A percentile compares a stretch with the other conserved stretches of the same genome.
These are phyloP conservation scores for Xenotilapia leptura DNA, from an alignment of 2,113 vertebrate genomes.

Conservation along the genomic window DNA sequence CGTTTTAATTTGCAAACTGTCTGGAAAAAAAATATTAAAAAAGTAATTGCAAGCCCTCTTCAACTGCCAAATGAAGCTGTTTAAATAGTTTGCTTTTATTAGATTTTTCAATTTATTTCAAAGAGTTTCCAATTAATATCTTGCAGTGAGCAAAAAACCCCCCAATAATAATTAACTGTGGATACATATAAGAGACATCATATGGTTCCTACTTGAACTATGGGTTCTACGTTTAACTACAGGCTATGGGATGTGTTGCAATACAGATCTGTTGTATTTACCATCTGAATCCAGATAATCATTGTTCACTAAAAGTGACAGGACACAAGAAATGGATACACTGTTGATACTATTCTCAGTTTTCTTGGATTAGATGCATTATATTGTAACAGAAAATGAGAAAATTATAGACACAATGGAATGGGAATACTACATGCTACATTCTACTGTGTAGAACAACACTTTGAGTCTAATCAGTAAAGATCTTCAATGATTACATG, in stretches of 20 bases:
- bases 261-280: constrained; percentile 12
- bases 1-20: neutral
- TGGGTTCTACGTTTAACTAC: neutral
- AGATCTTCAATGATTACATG: neutral
- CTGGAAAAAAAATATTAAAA: neutral
- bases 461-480: neutral
- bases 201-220: neutral
- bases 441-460: neutral
- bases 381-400: neutral
- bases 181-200: neutral
- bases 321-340: neutral
- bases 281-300: constrained; percentile 14
- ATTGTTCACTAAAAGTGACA: neutral
- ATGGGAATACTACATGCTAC: neutral
- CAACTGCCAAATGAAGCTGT: neutral
- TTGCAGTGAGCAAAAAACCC: rapidly evolving
- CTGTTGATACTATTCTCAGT: neutral
- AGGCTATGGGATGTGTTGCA: neutral
- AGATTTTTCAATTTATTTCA: neutral
- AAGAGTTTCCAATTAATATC: neutral
- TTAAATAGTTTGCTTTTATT: neutral
- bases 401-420: neutral
- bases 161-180: neutral
- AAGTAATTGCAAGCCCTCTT: neutral
- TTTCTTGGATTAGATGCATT: neutral